Evolutionary conservation across 2,113 vertebrate species (phyloP).

Genomic region (Nansenia antarctica): DNA sequence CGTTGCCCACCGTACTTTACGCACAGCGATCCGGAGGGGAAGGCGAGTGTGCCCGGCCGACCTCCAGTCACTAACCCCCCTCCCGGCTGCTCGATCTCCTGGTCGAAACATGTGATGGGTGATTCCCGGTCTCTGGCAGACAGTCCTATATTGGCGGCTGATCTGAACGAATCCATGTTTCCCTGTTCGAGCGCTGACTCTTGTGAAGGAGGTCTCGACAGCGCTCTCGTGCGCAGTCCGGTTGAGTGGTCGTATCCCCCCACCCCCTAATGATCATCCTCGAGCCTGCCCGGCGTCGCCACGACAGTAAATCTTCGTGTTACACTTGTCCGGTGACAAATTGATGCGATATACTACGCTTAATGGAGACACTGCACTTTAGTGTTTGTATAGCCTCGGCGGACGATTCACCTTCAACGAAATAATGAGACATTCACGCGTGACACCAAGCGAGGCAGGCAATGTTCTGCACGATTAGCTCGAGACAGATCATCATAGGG

Average conservation of each 20-base stretch:
- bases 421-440: neutral
- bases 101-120: slow-evolving; percentile 76
- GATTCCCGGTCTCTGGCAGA: slow-evolving; percentile 62
- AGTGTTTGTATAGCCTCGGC: too few relatives aligned
- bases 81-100: slow-evolving; percentile 57
- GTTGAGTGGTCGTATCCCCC: neutral
- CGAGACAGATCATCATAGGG: neutral
- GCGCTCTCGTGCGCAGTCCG: neutral
- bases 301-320: neutral
- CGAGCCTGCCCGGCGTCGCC: neutral
- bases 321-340: neutral
- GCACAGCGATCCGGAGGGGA: slow-evolving; percentile 73
- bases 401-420: neutral
- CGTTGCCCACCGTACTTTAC: slow-evolving; percentile 73
- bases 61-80: slow-evolving; percentile 24
- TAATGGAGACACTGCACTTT: too few relatives aligned
- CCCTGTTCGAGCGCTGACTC: slow-evolving; percentile 71
- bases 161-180: slow-evolving; percentile 80
- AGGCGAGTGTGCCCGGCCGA: slow-evolving; percentile 59
- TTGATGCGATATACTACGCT: neutral
- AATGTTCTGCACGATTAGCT: neutral
- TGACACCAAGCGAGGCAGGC: neutral
- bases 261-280: neutral
- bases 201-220: slow-evolving; percentile 66
- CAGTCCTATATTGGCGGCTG: slow-evolving; percentile 66